Base-by-base conservation (phyloP, 2,888 invertebrate species). In the Hyposoter dolosus region DNA sequence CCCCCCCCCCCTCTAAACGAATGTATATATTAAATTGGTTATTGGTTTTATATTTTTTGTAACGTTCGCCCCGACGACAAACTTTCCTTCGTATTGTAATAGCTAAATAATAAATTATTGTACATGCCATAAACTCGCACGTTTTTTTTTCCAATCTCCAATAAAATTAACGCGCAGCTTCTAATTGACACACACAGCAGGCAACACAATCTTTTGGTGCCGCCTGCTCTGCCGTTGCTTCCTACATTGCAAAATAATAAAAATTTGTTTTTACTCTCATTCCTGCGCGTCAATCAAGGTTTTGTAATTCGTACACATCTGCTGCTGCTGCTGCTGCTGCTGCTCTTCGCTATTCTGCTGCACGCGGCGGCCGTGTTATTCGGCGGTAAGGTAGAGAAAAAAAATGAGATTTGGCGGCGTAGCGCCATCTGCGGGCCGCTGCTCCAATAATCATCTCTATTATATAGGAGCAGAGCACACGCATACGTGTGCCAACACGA, bases 71-170 rank as follows among this genome's bases (percentile, higher is more conserved):
- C 19, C 56, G 56, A 2, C 40, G 40, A 40, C 9, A 40, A 74
- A 40, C 40, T 19, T 56, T 56, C 17, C 17, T 40, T 60, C 43
- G 17, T 74, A 56, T 40, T 40, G 15, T 43, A 74, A 74, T 74
- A 56, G 47, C 23, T 56, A 40, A 74, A 40, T 47, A 74, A 74
- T 75, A 63, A 75, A 75, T 75, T 75, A 75, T 75, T 75, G 28
- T 75, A 63, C 28, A 43, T 74, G 17, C 43, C 74, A n/a, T 45
- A 50, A 32, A 35, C 28, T 28, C 12, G 65, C 43, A 6, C 4
- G 12, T n/a, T n/a, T 43, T 47, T 23, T 15, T 35, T 15, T 6
- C 7, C 28, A 32, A n/a, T 17, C 9, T n/a, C 15, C 17, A 47
- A 47, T 4, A 50, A 50, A 53, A 53, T 53, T 53, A 53, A n/a